A percentile compares a stretch with the other conserved stretches of the same genome.
Evolutionary conservation across 2,113 vertebrate genomes (phyloP).

Genomic region (Colinus virginianus): DNA sequence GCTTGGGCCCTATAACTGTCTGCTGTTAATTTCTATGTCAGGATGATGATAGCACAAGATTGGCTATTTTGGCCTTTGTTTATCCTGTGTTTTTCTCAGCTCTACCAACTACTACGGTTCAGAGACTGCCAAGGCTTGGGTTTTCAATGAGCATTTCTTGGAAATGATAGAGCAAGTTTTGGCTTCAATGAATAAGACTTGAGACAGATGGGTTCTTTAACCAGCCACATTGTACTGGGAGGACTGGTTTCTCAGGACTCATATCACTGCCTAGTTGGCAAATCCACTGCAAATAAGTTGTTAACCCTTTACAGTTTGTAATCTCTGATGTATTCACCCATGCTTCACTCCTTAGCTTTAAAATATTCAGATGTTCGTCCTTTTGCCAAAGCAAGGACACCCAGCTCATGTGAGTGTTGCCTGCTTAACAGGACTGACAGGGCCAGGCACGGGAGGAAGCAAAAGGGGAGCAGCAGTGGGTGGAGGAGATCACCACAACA

Average conservation of each 20-base stretch:
- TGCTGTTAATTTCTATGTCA: not conserved
- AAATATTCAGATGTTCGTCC: not conserved
- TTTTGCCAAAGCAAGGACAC: not conserved
- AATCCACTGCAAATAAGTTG: not conserved
- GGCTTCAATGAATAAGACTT: not conserved
- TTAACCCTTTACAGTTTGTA: not conserved
- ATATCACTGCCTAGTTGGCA: not conserved
- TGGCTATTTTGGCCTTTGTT: not conserved
- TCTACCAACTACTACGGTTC: not conserved
- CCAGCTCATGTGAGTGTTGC: fast-evolving
- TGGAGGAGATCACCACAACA: not conserved
- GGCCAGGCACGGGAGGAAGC: not conserved
- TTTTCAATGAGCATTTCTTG: not conserved
- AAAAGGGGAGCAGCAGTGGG: not conserved
- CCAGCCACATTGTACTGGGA: not conserved
- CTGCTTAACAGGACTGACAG: not conserved
- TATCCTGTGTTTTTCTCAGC: not conserved
- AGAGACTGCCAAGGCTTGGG: not conserved
- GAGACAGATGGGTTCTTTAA: not conserved
- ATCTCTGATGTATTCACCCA: not conserved
- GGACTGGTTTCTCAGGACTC: not conserved
- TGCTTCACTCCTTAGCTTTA: not conserved
- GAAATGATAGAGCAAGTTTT: not conserved
- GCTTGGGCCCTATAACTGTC: not conserved
- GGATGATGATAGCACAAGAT: not conserved